Percentiles rank a stretch among this genome's conserved stretches.
phyloP scores from a whole-genome alignment of 2,888 invertebrate species.

The Microchrysa polita region DNA sequence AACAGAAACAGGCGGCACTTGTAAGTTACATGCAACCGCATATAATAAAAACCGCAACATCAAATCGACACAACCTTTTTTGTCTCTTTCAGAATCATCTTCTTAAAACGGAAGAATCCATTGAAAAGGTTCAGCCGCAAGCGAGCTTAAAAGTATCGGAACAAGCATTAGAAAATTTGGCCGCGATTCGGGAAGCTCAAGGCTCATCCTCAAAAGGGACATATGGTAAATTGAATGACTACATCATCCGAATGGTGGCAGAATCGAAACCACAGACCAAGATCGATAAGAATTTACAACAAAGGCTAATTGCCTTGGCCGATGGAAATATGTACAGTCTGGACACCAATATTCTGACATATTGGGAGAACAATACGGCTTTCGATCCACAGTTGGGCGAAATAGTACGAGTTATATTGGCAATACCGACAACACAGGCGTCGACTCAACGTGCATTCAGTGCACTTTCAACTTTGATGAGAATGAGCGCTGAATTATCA shows the following conservation, averaged over 20 bases:
- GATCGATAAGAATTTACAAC: constrained; percentile 25
- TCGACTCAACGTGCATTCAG: constrained; percentile 49
- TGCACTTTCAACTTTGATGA: constrained; percentile 47
- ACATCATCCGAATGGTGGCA: no score
- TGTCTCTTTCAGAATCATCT: background rate
- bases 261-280: no score
- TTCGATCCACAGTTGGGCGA: constrained; percentile 43
- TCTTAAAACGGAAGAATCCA: background rate
- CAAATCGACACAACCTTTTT: background rate
- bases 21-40: no score
- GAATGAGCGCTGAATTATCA: constrained; percentile 39
- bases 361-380: constrained; percentile 44
- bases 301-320: constrained; percentile 29
- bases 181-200: no score
- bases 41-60: background rate
- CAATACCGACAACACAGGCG: constrained; percentile 48
- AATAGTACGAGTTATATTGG: constrained; percentile 46
- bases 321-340: constrained; percentile 39
- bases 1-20: background rate
- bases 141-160: no score
- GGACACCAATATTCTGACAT: constrained; percentile 40
- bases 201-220: no score
- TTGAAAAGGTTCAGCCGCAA: no score
- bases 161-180: no score
- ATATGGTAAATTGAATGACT: no score